phyloP scores from a whole-genome alignment of 2,888 invertebrate species.

The Rugalucina vietnamica region DNA sequence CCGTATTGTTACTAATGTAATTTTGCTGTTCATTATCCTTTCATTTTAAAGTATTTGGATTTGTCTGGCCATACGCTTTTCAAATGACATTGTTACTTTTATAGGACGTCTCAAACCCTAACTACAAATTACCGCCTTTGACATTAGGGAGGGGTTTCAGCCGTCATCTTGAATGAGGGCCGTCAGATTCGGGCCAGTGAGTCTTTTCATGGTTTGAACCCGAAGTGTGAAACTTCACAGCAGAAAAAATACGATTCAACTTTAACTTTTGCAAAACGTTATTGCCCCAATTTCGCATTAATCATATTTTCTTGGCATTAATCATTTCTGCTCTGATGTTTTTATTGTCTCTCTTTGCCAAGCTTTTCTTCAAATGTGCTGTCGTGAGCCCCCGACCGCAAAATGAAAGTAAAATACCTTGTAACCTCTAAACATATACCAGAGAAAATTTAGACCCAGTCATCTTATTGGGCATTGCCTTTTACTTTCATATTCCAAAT shows the following conservation, averaged over 20 bases:
- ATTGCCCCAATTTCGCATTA: conserved; percentile 49
- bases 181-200: conserved; percentile 48
- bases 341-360: conserved; percentile 54
- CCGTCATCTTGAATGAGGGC: conserved; percentile 23
- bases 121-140: not conserved
- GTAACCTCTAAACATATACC: no score
- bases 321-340: conserved; percentile 55
- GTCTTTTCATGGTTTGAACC: conserved; percentile 46
- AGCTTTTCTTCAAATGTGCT: conserved; percentile 4
- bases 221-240: conserved; percentile 50
- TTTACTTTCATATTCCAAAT: no score
- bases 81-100: not conserved
- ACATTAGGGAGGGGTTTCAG: conserved; percentile 11
- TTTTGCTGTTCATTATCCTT: not conserved
- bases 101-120: not conserved
- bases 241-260: conserved; percentile 27
- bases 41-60: not conserved
- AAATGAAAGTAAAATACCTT: no score
- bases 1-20: no score
- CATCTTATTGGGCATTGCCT: no score
- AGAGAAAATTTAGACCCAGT: no score
- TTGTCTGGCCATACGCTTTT: not conserved
- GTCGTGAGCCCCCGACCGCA: not conserved
- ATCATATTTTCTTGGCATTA: conserved; percentile 61
- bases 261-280: conserved; percentile 51